These are phyloP conservation scores for Drosophila tanythrix DNA, from an alignment of 2,888 invertebrate genomes.

Conservation along the genomic window DNA sequence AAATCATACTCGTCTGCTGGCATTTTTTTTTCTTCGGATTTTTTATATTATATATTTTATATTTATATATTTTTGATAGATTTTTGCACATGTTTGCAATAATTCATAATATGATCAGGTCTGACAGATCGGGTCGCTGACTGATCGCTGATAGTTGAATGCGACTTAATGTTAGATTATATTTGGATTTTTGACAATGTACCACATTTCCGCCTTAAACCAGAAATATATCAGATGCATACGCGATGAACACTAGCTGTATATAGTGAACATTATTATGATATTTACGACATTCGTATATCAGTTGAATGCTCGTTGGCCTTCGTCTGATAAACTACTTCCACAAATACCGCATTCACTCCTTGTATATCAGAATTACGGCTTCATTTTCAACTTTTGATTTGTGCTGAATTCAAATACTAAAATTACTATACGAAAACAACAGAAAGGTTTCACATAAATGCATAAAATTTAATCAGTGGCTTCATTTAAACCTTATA, in stretches of 20 bases:
- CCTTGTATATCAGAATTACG: background rate
- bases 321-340: background rate
- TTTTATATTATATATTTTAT: conserved; percentile 38
- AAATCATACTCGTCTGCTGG: conserved; percentile 60
- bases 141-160: conserved; percentile 18
- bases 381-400: conserved; percentile 7
- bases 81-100: conserved; percentile 76
- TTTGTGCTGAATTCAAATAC: conserved; percentile 19
- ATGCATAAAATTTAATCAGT: conserved; percentile 70
- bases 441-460: conserved; percentile 29
- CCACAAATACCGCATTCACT: background rate
- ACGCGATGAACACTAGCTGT: background rate
- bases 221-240: background rate
- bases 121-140: conserved; percentile 60
- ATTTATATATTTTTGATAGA: conserved; percentile 52
- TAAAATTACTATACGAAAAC: conserved; percentile 2
- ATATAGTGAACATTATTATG: background rate
- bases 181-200: background rate
- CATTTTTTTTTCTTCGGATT: conserved; percentile 59
- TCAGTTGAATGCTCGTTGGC: background rate
- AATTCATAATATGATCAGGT: conserved; percentile 50
- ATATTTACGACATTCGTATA: background rate
- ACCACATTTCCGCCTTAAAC: background rate
- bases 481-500: conserved; percentile 59
- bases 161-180: conserved; percentile 19